phyloP scores from a whole-genome alignment of 30 jellyfish, hydroid and myxozoan genomes.

The Aurelia coerulea region DNA sequence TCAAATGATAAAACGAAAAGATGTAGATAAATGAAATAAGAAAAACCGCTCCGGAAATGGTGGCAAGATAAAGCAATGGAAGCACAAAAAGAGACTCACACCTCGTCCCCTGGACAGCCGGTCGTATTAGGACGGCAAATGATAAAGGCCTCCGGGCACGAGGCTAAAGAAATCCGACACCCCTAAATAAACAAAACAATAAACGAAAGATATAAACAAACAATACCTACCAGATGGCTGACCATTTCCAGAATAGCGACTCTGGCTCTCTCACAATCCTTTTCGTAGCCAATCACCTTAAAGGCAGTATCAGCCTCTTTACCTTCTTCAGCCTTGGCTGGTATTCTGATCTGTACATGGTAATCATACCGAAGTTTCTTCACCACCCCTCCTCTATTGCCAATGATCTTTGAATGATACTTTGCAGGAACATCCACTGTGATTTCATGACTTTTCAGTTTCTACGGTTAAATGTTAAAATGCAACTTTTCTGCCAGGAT shows the following conservation, averaged over 20 bases:
- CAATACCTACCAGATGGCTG: conserved; percentile 68
- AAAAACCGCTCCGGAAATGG: too few species aligned
- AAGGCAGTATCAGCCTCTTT: conserved; percentile 56
- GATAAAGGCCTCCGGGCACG: too few species aligned
- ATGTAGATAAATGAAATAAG: too few species aligned
- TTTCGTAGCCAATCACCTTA: conserved; percentile 81
- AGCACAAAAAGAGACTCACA: too few species aligned
- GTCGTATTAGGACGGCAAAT: too few species aligned
- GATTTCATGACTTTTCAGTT: conserved; percentile 72
- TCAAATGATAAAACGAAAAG: too few species aligned
- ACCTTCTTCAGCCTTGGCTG: conserved; percentile 61
- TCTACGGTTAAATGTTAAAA: neutral
- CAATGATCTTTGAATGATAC: conserved; percentile 87
- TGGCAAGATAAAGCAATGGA: too few species aligned
- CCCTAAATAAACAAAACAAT: too few species aligned
- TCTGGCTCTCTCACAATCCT: conserved; percentile 74
- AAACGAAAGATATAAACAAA: too few species aligned
- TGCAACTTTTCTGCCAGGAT: neutral
- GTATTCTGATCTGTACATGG: conserved; percentile 85
- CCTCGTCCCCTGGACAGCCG: too few species aligned
- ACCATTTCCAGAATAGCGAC: conserved; percentile 84
- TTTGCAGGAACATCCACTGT: conserved; percentile 78
- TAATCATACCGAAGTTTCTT: conserved; percentile 75
- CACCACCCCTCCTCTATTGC: conserved; percentile 87
- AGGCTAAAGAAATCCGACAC: too few species aligned